Conservation (phyloP, 2,888 invertebrate species). For the Thyatira batis region DNA sequence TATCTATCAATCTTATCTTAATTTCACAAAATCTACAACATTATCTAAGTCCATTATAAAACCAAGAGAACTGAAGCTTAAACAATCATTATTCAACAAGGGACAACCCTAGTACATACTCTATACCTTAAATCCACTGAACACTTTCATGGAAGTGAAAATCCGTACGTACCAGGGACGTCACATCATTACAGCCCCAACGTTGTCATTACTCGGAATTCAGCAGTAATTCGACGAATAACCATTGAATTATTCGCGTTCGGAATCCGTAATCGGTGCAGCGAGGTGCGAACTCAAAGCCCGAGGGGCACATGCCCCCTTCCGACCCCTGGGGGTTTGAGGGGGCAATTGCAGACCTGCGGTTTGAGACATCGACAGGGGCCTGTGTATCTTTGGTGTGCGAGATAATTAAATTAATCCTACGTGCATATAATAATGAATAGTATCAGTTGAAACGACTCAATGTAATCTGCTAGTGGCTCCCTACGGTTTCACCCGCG, state of each 20-base stretch:
- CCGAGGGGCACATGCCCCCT: constrained; percentile 9
- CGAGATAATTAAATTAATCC: neutral
- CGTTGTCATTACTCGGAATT: neutral
- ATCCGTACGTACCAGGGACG: neutral
- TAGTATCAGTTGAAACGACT: too few relatives aligned
- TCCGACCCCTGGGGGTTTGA: neutral
- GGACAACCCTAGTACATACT: neutral
- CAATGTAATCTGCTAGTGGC: too few relatives aligned
- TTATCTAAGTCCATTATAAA: too few relatives aligned
- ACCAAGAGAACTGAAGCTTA: too few relatives aligned
- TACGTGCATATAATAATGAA: neutral
- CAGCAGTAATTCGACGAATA: neutral
- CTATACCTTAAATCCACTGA: neutral
- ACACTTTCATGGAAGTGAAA: neutral
- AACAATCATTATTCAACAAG: neutral
- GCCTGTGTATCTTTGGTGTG: neutral
- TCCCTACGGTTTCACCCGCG: too few relatives aligned
- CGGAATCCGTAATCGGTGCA: constrained; percentile 47
- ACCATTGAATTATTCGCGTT: constrained; percentile 33
- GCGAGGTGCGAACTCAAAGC: constrained; percentile 53
- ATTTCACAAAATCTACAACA: too few relatives aligned
- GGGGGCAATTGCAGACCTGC: neutral
- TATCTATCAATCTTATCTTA: too few relatives aligned
- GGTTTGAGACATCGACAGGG: neutral
- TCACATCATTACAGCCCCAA: neutral